Base-by-base conservation (phyloP, 2,113 vertebrate species). In the Alosa alosa region DNA sequence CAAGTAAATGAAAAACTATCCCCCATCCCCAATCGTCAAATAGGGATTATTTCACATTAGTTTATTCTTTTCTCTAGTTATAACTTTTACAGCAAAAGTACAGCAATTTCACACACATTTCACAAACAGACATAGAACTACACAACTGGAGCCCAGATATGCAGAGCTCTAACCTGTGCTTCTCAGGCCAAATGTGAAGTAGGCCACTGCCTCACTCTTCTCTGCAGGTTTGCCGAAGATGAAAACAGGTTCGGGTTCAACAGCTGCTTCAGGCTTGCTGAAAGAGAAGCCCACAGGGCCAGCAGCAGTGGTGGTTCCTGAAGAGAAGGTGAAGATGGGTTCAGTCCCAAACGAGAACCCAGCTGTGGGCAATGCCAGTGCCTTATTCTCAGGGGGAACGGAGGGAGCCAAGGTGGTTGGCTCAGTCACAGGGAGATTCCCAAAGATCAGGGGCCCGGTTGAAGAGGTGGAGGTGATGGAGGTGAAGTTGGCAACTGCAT, bases 161-260 rank as follows among this genome's bases (percentile, higher is more conserved):
- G 31, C 31, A 31, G 31, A 31, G 31, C 31, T 9, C 88, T 84
- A 85, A 94, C 95, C 95, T 94, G 93, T 55, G 68, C 91, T 86
- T 84, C 82, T 94, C 88, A 94, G 90, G 83, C 97, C 97, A 91
- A 99, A 99, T 0, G 90, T 6, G 84, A 99, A 98, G 41, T 93
- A 50, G 22, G 95, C 85, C 84, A 96, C 97, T 64, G 96, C 44
- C 84, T 97, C 96, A 72, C 87, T 91, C 84, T 96, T 97, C 82
- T 97, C 97, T 0, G 90, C 86, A 5, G 95, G 90, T 90, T 98
- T 98, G n/a, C 93, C 90, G 6, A 97, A 94, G 13, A 89, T 86
- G 31, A 96, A 99, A 0, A 92, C 18, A 52, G 96, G 86, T 47
- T 90, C 88, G 89, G 92, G 93, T 60, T 97, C 96, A 94, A 97